phyloP scores from a whole-genome alignment of 2,888 invertebrate genomes.

The Metallyticus violacea region DNA sequence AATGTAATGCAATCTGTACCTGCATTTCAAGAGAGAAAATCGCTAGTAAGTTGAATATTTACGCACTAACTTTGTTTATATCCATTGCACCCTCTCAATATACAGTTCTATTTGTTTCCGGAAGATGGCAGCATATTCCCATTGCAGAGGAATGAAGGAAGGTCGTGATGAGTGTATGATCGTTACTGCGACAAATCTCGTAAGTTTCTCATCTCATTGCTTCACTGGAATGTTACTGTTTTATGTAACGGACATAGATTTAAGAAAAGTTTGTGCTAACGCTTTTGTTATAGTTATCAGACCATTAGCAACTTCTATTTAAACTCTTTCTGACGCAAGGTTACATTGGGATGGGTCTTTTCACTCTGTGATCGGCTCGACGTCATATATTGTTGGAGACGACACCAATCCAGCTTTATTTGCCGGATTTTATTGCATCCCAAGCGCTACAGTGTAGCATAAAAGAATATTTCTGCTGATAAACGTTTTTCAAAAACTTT shows the following conservation, averaged over 20 bases:
- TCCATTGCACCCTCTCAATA: neutral
- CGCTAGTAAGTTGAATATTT: neutral
- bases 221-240: neutral
- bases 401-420: neutral
- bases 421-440: neutral
- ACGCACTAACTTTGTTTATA: neutral
- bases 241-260: neutral
- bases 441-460: neutral
- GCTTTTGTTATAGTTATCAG: neutral
- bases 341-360: constrained; percentile 24
- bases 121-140: neutral
- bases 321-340: constrained; percentile 10
- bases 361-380: constrained; percentile 6
- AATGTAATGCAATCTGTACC: no score
- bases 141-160: constrained; percentile 14
- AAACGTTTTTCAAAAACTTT: neutral
- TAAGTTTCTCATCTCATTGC: neutral
- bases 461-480: neutral
- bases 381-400: constrained; percentile 8
- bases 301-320: neutral
- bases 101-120: neutral
- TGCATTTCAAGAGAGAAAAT: neutral
- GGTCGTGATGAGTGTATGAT: neutral
- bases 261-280: neutral
- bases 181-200: neutral